These are phyloP conservation scores for Apis cerana DNA, from an alignment of 1,140 invertebrate genomes.

Conservation along the genomic window DNA sequence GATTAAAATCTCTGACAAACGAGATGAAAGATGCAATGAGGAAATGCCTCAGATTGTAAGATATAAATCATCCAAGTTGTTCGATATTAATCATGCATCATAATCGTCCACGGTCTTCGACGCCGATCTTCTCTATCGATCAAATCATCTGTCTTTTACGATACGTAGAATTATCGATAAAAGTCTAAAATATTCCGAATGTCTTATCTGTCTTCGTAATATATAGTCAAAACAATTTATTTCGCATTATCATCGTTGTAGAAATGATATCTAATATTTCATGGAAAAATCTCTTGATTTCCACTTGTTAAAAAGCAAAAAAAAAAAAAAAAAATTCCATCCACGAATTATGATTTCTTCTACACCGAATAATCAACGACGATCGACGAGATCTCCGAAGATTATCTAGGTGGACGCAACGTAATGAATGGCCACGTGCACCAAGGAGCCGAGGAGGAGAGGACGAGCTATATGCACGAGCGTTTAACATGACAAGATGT, in stretches of 20 bases:
- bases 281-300: not conserved
- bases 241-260: not conserved
- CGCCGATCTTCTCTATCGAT: not conserved
- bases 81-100: conserved; percentile 4
- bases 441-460: conserved; percentile 53
- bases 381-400: not conserved
- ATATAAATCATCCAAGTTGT: not conserved
- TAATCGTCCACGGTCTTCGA: not conserved
- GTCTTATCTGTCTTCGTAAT: not conserved
- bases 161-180: conserved; percentile 2
- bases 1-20: conserved; percentile 1
- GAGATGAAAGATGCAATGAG: not conserved
- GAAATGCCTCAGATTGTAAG: not conserved
- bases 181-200: not conserved
- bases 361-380: not conserved
- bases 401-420: conserved; percentile 33
- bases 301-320: not conserved
- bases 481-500: conserved; percentile 79
- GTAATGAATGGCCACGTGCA: conserved; percentile 66
- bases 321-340: too few relatives aligned
- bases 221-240: not conserved
- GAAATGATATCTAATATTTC: not conserved
- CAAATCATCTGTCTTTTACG: not conserved
- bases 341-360: too few relatives aligned
- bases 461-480: conserved; percentile 58